phyloP scores from a whole-genome alignment of 1,140 invertebrate species.

The Sarcophaga bullata region DNA sequence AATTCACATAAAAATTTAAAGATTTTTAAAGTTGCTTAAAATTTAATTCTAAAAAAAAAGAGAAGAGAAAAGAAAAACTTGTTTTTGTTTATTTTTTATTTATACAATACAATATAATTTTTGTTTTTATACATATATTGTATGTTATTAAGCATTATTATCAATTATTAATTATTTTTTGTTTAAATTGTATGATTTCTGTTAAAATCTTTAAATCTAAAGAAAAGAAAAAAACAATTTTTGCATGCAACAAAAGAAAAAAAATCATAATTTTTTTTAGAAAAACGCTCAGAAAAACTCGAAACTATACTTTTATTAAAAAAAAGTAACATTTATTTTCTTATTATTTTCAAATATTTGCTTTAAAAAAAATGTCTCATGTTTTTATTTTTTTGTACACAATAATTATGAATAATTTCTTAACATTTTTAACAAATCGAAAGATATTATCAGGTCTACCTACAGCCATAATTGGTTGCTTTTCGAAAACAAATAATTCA shows the following conservation, averaged over 20 bases:
- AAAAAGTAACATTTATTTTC: slow-evolving; percentile 51
- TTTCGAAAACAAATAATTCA: not conserved
- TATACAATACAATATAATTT: too few relatives aligned
- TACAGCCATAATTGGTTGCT: not conserved
- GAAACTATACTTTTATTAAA: slow-evolving; percentile 55
- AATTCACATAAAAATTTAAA: not conserved
- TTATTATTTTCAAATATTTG: too few relatives aligned
- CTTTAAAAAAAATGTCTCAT: too few relatives aligned
- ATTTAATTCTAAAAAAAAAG: not conserved
- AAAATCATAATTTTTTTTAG: not conserved
- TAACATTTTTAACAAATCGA: not conserved
- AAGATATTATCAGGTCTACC: not conserved
- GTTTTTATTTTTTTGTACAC: too few relatives aligned
- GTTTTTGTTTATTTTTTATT: too few relatives aligned
- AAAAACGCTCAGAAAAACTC: slow-evolving; percentile 31
- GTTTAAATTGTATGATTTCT: not conserved
- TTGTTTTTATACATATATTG: not conserved
- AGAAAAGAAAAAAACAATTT: too few relatives aligned
- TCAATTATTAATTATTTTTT: not conserved
- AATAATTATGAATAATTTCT: too few relatives aligned
- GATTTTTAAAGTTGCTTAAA: slow-evolving; percentile 8
- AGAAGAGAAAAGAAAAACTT: not conserved
- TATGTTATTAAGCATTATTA: not conserved
- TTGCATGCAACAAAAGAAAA: slow-evolving; percentile 10
- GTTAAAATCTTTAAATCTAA: slow-evolving; percentile 11